Evolutionary conservation across 2,797 vertebrate genomes (phyloP).

Genomic region (Manis javanica): DNA sequence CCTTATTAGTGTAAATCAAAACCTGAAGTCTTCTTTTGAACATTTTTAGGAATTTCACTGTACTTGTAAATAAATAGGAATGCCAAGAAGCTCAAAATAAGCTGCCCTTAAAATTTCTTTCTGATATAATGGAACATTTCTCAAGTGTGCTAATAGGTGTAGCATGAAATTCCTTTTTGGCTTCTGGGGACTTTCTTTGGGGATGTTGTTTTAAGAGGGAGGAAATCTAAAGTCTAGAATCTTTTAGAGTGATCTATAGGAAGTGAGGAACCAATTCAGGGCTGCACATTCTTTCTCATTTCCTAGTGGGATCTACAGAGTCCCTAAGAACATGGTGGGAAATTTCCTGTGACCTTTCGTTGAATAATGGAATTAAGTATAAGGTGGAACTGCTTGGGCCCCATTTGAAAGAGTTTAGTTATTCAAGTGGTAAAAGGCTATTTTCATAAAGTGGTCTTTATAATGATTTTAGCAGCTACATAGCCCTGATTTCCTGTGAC

Average conservation of each 20-base stretch:
- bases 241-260: not conserved
- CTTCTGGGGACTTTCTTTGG: not conserved
- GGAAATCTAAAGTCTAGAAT: conserved; percentile 31
- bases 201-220: not conserved
- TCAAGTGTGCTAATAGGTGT: not conserved
- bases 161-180: not conserved
- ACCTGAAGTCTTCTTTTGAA: not conserved
- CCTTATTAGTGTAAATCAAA: not conserved
- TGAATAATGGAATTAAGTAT: conserved; percentile 43
- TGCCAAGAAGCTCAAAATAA: not conserved
- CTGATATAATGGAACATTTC: not conserved
- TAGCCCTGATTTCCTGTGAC: not conserved
- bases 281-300: conserved; percentile 24
- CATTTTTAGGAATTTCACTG: not conserved
- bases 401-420: not conserved
- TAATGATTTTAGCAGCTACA: not conserved
- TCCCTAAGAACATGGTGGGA: conserved; percentile 21
- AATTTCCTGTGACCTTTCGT: conserved; percentile 8
- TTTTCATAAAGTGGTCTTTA: conserved; percentile 13
- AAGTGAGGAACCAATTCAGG: not conserved
- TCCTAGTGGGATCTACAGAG: not conserved
- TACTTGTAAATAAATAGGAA: conserved; percentile 41
- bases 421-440: conserved; percentile 18
- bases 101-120: not conserved
- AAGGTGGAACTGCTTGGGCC: not conserved